Conservation (phyloP, 2,888 invertebrate species). For the Dromius quadrimaculatus region DNA sequence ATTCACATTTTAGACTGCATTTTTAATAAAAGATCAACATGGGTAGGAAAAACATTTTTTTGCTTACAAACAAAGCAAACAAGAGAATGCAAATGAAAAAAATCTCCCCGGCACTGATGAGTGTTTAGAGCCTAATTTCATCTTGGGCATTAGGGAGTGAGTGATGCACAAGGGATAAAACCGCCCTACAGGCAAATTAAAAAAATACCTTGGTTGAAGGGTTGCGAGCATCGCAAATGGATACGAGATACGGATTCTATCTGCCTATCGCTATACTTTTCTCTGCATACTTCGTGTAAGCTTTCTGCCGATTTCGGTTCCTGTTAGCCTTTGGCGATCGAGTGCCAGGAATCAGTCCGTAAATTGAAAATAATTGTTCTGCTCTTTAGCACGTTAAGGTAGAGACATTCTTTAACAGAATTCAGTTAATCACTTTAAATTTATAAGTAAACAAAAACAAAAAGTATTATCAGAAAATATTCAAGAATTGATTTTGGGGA, state of each 20-base stretch:
- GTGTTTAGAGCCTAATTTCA: conserved; percentile 32
- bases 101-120: not conserved
- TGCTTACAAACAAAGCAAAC: not conserved
- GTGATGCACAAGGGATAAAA: conserved; percentile 36
- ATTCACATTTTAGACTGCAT: no score
- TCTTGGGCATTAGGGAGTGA: conserved; percentile 13
- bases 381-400: conserved; percentile 27
- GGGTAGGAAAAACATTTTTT: not conserved
- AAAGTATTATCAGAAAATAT: no score
- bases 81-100: not conserved
- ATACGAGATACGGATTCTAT: conserved; percentile 7
- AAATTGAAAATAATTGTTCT: conserved; percentile 41
- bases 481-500: no score
- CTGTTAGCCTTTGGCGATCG: not conserved
- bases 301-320: conserved; percentile 12
- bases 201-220: conserved; percentile 42
- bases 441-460: no score
- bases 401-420: not conserved
- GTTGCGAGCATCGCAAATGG: conserved; percentile 35
- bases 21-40: no score
- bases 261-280: conserved; percentile 12
- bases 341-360: conserved; percentile 13
- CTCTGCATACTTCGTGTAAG: no score
- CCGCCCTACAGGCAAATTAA: conserved; percentile 42
- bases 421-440: not conserved